Evolutionary conservation across 2,888 invertebrate genomes (phyloP), one percentile per base, ranked within the genome.

Genomic region (Campopleginae sp.): DNA sequence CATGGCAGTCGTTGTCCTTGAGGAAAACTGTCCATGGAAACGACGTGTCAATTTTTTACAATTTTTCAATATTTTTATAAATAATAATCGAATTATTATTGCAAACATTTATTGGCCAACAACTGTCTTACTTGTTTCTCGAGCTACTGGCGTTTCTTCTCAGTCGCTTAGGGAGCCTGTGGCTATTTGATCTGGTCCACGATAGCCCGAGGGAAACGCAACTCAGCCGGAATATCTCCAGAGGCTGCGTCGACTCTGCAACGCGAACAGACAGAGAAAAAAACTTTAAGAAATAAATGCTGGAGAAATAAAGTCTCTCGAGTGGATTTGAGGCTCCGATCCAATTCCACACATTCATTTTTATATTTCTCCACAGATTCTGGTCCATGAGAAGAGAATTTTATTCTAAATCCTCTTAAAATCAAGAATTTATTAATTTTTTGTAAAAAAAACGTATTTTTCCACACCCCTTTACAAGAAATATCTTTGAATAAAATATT

Each of bases 221-320:
- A 92, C 90, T 93, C 93, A 89, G 90, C 91, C 90, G 92, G 91
- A 92, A 93, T 92, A 91, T 92, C 91, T 91, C 88, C 78, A 79
- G n/a, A n/a, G 80, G 19, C 48, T 77, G 77, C 10, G 38, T 82
- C 78, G 80, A 66, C 27, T 77, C 58, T 54, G 54, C 51, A 31
- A 44, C 33, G 42, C 19, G 12, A n/a, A n/a, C n/a, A 85, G 80
- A 85, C 79, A 86, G 80, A 82, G 86, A 84, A 80, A 87, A 86
- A 87, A 66, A 58, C 38, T 80, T 65, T 54, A 48, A 70, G 79
- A 12, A 70, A 79, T 48, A 12, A 48, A 44, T 14, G n/a, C 12
- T 2, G 42, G 19, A 54, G 65, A 27, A 44, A 23, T 33, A 58
- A 46, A 48, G 12, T 10, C 46, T 71, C 38, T 23, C 31, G 23